phyloP scores from a whole-genome alignment of 2,888 invertebrate genomes.

The Lithodes maja region DNA sequence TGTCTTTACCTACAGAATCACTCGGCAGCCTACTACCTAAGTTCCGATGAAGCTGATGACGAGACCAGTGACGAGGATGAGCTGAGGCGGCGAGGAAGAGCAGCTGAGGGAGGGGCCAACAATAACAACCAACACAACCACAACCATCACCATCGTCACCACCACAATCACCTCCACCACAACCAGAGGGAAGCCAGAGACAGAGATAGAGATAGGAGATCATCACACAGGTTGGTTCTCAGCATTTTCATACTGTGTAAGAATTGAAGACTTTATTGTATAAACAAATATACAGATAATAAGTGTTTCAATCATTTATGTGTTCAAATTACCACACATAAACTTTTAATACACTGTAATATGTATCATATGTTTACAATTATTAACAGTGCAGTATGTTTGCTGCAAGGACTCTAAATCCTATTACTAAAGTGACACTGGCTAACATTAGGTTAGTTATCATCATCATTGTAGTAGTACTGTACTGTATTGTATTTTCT shows the following conservation, averaged over 20 bases:
- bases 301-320: no score
- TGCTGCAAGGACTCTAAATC: no score
- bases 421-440: no score
- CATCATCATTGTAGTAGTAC: no score
- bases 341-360: no score
- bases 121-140: constrained; percentile 41
- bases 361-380: no score
- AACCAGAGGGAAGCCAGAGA: constrained; percentile 60
- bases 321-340: no score
- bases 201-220: constrained; percentile 69
- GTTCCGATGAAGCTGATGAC: constrained; percentile 70
- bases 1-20: constrained; percentile 36
- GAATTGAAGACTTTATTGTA: no score
- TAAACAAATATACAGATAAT: no score
- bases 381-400: no score
- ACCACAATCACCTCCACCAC: constrained; percentile 53
- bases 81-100: constrained; percentile 40
- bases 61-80: constrained; percentile 69
- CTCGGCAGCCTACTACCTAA: constrained; percentile 63
- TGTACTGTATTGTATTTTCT: no score
- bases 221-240: constrained; percentile 66
- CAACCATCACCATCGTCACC: constrained; percentile 49
- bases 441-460: no score
- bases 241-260: not conserved
- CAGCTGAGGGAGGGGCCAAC: constrained; percentile 17